Evolutionary conservation across 1,140 invertebrate species (phyloP).

Genomic region (Macrotrachela quadricornifera): DNA sequence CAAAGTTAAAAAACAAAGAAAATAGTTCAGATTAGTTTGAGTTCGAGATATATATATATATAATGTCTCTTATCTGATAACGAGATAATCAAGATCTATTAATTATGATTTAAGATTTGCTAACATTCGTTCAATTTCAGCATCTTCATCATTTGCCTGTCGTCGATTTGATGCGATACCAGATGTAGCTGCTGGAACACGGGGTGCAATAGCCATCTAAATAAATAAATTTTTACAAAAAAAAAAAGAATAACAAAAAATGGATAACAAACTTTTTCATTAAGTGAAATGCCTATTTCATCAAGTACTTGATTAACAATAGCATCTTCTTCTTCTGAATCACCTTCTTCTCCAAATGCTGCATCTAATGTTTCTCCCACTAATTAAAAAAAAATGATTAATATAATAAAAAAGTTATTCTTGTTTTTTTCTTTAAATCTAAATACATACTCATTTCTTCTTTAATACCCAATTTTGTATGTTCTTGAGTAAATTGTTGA

Average conservation of each 20-base stretch:
- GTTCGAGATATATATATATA: too few species aligned
- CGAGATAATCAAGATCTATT: background rate
- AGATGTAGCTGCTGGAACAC: background rate
- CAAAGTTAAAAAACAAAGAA: too few species aligned
- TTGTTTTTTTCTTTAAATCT: background rate
- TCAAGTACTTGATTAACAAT: constrained; percentile 69
- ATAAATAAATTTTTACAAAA: background rate
- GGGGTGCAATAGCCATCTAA: constrained; percentile 1
- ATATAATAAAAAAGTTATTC: background rate
- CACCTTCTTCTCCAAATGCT: constrained; percentile 61
- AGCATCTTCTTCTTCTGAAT: constrained; percentile 64
- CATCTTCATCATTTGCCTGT: background rate
- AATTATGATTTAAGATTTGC: constrained; percentile 2
- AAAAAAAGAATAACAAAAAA: background rate
- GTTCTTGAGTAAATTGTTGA: constrained; percentile 55
- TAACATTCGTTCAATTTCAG: constrained; percentile 3
- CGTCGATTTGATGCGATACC: background rate
- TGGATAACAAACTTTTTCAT: constrained; percentile 46
- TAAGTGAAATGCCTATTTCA: constrained; percentile 83
- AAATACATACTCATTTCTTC: constrained; percentile 64
- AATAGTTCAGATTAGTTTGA: too few species aligned
- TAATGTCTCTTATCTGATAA: too few species aligned
- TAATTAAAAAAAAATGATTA: constrained; percentile 26
- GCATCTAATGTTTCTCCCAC: constrained; percentile 73
- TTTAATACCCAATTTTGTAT: constrained; percentile 71